Evolutionary conservation across 2,113 vertebrate genomes (phyloP).

Genomic region (Dolichallabes microphthalmus): DNA sequence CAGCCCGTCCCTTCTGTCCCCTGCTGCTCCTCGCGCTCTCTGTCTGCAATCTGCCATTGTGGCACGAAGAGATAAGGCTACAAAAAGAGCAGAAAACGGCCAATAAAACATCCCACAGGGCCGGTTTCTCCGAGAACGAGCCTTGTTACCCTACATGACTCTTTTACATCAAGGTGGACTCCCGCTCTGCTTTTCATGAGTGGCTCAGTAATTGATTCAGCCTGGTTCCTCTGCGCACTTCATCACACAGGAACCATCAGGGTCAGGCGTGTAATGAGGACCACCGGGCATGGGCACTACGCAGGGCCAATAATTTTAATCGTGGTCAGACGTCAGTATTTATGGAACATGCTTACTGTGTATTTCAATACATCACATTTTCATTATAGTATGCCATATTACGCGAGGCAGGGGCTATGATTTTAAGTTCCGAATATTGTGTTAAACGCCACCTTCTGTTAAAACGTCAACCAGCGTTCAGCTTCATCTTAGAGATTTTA

Average conservation of each 20-base stretch:
- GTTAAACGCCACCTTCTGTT: neutral
- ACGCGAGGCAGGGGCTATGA: neutral
- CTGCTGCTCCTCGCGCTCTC: slow-evolving; percentile 23
- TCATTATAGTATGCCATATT: neutral
- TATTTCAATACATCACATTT: neutral
- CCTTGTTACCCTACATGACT: slow-evolving; percentile 55
- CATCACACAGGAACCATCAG: slow-evolving; percentile 60
- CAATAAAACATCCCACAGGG: slow-evolving; percentile 58
- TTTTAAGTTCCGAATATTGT: neutral
- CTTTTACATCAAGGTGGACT: slow-evolving; percentile 64
- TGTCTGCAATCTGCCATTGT: slow-evolving; percentile 36
- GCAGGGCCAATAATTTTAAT: neutral
- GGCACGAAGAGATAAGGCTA: slow-evolving; percentile 36
- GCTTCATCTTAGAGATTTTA: neutral
- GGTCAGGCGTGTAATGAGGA: slow-evolving; percentile 66
- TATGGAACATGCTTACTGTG: neutral
- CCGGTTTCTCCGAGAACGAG: slow-evolving; percentile 60
- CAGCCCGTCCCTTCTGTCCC: slow-evolving; percentile 23
- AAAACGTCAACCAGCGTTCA: neutral
- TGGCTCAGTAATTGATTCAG: slow-evolving; percentile 70
- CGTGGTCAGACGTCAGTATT: neutral
- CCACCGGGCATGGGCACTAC: slow-evolving; percentile 57
- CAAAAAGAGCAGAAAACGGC: slow-evolving; percentile 51
- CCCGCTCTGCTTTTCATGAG: slow-evolving; percentile 69
- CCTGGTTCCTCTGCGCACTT: slow-evolving; percentile 65